phyloP scores from a whole-genome alignment of 2,113 vertebrate genomes.

The Turdus rufiventris region DNA sequence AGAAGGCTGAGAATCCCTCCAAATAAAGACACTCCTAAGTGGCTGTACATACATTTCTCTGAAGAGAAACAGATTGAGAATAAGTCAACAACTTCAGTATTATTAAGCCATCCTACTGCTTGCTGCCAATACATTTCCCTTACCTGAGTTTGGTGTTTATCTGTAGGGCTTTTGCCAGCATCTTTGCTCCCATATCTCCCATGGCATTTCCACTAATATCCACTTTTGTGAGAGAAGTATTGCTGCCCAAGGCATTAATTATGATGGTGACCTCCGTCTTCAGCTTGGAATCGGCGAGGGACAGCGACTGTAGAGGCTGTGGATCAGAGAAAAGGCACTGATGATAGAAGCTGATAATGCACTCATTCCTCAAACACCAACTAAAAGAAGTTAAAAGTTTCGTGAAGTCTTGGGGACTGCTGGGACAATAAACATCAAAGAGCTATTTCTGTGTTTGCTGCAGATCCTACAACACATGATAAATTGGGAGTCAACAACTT shows the following conservation, averaged over 20 bases:
- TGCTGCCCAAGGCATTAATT: conserved; percentile 95
- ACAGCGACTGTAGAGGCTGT: conserved; percentile 92
- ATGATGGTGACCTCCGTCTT: conserved; percentile 93
- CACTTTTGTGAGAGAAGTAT: conserved; percentile 90
- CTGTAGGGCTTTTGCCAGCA: conserved; percentile 95
- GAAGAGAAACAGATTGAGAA: not conserved
- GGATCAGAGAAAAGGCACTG: not conserved
- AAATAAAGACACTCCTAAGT: not conserved
- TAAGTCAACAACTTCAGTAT: not conserved
- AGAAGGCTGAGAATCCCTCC: not conserved
- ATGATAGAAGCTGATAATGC: not conserved
- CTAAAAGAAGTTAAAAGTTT: not conserved
- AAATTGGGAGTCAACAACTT: not conserved
- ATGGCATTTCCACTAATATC: conserved; percentile 96
- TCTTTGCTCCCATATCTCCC: conserved; percentile 98
- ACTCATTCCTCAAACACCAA: not conserved
- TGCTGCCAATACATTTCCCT: not conserved
- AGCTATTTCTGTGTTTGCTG: not conserved
- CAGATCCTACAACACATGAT: not conserved
- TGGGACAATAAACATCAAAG: not conserved
- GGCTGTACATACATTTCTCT: not conserved
- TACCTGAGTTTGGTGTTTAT: conserved; percentile 98
- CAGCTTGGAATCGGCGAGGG: conserved; percentile 93
- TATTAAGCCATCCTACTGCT: not conserved
- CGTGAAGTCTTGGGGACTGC: not conserved